Evolutionary conservation across 1,140 invertebrate species (phyloP).

Genomic region (Chelonus insularis): DNA sequence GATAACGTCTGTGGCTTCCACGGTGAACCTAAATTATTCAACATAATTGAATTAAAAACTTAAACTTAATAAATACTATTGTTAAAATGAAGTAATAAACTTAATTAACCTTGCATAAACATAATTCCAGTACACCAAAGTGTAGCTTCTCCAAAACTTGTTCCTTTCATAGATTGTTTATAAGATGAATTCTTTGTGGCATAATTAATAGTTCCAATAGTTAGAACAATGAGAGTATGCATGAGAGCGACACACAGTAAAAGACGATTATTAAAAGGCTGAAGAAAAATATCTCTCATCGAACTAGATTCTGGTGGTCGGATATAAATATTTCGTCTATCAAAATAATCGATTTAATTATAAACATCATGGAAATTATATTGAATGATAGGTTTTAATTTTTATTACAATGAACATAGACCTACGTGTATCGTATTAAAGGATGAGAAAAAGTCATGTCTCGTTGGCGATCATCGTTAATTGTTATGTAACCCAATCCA

Average conservation of each 20-base stretch:
- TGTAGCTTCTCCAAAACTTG: slow-evolving; percentile 60
- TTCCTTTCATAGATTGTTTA: slow-evolving; percentile 38
- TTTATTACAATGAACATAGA: no score
- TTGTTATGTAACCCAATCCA: slow-evolving; percentile 64
- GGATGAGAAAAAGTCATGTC: slow-evolving; percentile 66
- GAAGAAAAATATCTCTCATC: slow-evolving; percentile 66
- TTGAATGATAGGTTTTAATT: background rate
- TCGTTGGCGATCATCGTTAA: slow-evolving; percentile 56
- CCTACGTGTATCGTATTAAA: slow-evolving; percentile 64
- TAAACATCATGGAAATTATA: background rate
- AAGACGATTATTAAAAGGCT: slow-evolving; percentile 63
- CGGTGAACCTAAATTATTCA: slow-evolving; percentile 53
- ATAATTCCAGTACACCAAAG: slow-evolving; percentile 66
- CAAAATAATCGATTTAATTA: slow-evolving; percentile 30
- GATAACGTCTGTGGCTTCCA: slow-evolving; percentile 63
- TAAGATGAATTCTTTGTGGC: slow-evolving; percentile 40
- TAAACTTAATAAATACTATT: no score
- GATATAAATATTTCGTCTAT: slow-evolving; percentile 67
- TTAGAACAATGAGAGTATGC: slow-evolving; percentile 56
- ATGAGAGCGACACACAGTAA: slow-evolving; percentile 60
- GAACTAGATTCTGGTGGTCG: slow-evolving; percentile 64
- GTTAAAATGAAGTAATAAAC: no score
- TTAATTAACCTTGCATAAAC: slow-evolving; percentile 71
- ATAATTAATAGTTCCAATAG: slow-evolving; percentile 60
- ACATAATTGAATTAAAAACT: background rate